phyloP scores from a whole-genome alignment of 1,140 invertebrate genomes.

The Zaprionus taronus region DNA sequence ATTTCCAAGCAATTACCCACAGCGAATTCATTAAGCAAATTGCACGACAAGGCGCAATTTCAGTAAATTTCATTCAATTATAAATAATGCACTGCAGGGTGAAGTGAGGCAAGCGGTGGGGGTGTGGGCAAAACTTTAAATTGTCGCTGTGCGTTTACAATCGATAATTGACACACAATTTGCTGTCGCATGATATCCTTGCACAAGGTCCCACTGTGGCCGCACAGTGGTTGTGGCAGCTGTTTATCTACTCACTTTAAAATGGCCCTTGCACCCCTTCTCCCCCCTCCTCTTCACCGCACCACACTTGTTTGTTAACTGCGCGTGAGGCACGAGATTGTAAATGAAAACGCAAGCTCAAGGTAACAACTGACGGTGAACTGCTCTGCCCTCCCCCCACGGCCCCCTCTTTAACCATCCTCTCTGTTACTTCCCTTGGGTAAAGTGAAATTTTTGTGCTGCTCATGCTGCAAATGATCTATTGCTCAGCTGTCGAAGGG shows the following conservation, averaged over 20 bases:
- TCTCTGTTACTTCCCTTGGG: neutral
- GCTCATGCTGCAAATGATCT: neutral
- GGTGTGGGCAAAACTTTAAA: neutral
- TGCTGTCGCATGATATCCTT: neutral
- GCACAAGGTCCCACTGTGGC: neutral
- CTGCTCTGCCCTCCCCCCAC: neutral
- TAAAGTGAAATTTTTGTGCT: neutral
- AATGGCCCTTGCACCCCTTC: neutral
- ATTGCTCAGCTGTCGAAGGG: neutral
- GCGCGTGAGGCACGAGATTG: slow-evolving; percentile 55
- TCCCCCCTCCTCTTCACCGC: neutral
- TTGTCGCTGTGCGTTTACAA: neutral
- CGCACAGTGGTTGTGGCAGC: neutral
- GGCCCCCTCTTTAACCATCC: neutral
- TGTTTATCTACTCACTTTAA: neutral
- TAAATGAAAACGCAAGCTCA: slow-evolving; percentile 67
- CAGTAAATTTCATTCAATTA: neutral
- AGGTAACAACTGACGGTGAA: slow-evolving; percentile 51
- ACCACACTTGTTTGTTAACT: neutral
- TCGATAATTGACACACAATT: neutral
- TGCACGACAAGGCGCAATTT: neutral
- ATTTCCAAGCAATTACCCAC: neutral
- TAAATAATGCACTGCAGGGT: neutral
- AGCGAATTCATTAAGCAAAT: slow-evolving; percentile 3
- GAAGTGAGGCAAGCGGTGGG: neutral